Evolutionary conservation across 2,797 vertebrate genomes (phyloP).

Genomic region (Discoglossus pictus): DNA sequence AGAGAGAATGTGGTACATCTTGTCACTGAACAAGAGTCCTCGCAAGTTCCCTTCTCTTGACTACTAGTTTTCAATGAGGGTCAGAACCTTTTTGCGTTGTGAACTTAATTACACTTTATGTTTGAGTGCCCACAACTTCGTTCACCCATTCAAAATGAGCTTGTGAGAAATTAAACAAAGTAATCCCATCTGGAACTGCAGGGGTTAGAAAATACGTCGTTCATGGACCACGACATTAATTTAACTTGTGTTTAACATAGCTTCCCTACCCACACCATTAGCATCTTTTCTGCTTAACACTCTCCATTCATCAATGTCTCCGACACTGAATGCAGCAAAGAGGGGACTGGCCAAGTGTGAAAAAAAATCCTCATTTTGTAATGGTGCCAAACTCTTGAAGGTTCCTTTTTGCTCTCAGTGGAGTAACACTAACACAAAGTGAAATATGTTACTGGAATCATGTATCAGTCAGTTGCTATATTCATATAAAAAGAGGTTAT

Average conservation of each 20-base stretch:
- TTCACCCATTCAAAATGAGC: conserved; percentile 17
- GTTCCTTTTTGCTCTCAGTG: conserved; percentile 14
- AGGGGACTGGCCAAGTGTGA: conserved; percentile 37
- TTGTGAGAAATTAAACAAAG: conserved; percentile 13
- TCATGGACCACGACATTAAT: conserved; percentile 45
- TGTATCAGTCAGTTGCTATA: conserved; percentile 23
- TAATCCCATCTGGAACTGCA: conserved; percentile 13
- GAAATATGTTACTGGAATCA: conserved; percentile 35
- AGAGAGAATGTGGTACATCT: too few species aligned
- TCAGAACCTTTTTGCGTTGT: not conserved
- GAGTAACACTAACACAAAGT: conserved; percentile 38
- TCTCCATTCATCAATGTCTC: conserved; percentile 47
- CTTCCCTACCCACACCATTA: conserved; percentile 51
- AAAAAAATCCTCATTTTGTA: conserved; percentile 37
- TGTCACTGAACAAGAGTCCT: not conserved
- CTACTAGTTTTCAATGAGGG: not conserved
- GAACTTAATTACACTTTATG: conserved; percentile 10
- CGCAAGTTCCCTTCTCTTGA: not conserved
- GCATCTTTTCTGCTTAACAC: conserved; percentile 38
- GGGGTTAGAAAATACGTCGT: conserved; percentile 22
- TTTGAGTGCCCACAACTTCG: not conserved
- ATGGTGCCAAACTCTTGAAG: conserved; percentile 23
- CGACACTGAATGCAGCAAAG: conserved; percentile 35
- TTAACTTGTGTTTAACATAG: conserved; percentile 47
- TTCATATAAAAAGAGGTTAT: conserved; percentile 22